Percentiles rank a stretch among this genome's conserved stretches.
phyloP scores from a whole-genome alignment of 53 echinoderm and acorn worm genomes.

The Paracentrotus lividus region DNA sequence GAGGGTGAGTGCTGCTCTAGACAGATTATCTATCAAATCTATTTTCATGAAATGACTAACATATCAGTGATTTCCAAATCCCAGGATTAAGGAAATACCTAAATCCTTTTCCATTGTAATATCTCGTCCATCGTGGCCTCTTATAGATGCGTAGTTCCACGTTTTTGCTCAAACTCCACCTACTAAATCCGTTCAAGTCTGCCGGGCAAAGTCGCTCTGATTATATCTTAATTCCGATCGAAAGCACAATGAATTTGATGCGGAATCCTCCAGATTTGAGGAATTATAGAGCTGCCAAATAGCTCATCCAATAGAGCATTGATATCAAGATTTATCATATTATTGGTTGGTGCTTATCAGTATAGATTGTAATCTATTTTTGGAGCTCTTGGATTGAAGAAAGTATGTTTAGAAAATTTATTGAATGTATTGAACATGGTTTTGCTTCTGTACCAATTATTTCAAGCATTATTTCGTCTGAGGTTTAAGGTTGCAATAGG shows the following conservation, averaged over 20 bases:
- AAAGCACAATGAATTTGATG: not conserved
- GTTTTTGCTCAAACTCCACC: not conserved
- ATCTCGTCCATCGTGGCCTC: not conserved
- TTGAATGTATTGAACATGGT: not conserved
- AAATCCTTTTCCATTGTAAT: not conserved
- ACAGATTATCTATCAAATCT: not conserved
- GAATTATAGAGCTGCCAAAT: not conserved
- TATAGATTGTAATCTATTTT: not conserved
- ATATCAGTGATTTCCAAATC: constrained; percentile 1
- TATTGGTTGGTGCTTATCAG: not conserved
- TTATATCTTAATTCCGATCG: constrained; percentile 24
- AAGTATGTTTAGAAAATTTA: not conserved
- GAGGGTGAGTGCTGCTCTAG: not conserved
- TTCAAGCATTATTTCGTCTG: too few relatives aligned
- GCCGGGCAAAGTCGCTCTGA: not conserved
- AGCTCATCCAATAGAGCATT: not conserved
- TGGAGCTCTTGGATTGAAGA: not conserved
- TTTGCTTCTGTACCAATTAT: too few relatives aligned
- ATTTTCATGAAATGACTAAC: constrained; percentile 15
- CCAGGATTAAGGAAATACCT: constrained; percentile 12
- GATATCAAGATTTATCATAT: not conserved
- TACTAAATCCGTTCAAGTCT: not conserved
- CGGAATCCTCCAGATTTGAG: constrained; percentile 1
- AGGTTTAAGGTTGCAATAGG: too few relatives aligned
- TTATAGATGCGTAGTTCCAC: not conserved